Percentiles rank a stretch among this genome's conserved stretches.
These are phyloP conservation scores for Idaea biselata DNA, from an alignment of 2,888 invertebrate genomes.

Conservation along the genomic window DNA sequence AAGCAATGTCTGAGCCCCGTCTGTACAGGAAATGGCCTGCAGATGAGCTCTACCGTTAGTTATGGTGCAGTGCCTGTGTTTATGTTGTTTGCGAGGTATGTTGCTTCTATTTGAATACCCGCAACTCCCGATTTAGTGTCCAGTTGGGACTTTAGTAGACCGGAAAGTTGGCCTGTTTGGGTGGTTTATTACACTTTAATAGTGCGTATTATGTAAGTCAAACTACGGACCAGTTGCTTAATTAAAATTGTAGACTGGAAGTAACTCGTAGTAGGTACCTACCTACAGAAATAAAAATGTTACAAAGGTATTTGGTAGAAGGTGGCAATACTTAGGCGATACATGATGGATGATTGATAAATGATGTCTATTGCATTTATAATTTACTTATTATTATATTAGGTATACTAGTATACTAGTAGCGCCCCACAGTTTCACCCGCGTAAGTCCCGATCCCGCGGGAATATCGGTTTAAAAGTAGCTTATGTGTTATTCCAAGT, in stretches of 20 bases:
- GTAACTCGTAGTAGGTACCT: not conserved
- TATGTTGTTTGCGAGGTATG: slow-evolving; percentile 13
- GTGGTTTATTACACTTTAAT: not conserved
- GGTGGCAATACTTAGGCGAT: not conserved
- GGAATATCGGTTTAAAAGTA: too few relatives aligned
- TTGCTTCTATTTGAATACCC: slow-evolving; percentile 15
- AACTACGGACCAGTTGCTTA: slow-evolving; percentile 1
- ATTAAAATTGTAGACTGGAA: not conserved
- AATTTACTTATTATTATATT: too few relatives aligned
- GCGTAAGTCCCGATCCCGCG: too few relatives aligned
- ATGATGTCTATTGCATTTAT: too few relatives aligned
- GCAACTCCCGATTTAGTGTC: slow-evolving; percentile 13
- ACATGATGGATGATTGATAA: too few relatives aligned
- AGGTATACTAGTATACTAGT: too few relatives aligned
- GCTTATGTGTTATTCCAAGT: too few relatives aligned
- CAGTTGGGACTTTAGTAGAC: slow-evolving; percentile 9
- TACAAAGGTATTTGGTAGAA: not conserved
- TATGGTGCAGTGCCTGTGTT: slow-evolving; percentile 26
- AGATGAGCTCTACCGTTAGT: slow-evolving; percentile 63
- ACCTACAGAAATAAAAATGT: not conserved
- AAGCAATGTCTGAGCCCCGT: slow-evolving; percentile 56
- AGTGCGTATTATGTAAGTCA: slow-evolving; percentile 2
- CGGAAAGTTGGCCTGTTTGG: slow-evolving; percentile 9
- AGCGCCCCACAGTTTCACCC: too few relatives aligned
- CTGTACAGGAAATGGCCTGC: slow-evolving; percentile 70